These are phyloP conservation scores for Atherinomorus stipes DNA, from an alignment of 2,113 vertebrate species.

Conservation along the genomic window DNA sequence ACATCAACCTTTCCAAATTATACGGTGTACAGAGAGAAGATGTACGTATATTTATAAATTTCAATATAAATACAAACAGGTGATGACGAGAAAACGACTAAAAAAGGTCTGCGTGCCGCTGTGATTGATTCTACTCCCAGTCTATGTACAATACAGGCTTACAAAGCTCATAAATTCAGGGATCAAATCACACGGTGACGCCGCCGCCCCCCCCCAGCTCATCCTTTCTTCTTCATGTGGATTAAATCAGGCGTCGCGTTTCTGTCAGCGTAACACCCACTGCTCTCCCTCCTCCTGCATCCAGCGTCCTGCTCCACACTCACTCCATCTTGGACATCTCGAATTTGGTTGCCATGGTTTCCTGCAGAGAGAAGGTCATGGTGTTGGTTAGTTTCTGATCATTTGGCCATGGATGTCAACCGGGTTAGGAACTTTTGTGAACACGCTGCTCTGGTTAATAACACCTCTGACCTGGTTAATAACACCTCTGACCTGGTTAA, in stretches of 20 bases:
- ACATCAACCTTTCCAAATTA: background rate
- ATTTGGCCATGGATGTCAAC: background rate
- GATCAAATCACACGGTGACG: conserved; percentile 28
- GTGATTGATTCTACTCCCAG: conserved; percentile 31
- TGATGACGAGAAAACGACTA: conserved; percentile 42
- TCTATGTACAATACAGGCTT: conserved; percentile 67
- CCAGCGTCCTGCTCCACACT: conserved; percentile 2
- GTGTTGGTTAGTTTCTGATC: background rate
- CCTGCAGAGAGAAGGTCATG: conserved; percentile 66
- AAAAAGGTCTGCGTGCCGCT: conserved; percentile 29
- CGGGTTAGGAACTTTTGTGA: too few species aligned
- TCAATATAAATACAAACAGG: conserved; percentile 66
- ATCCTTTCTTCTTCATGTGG: background rate
- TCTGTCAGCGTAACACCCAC: background rate
- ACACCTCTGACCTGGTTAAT: too few species aligned
- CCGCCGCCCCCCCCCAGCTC: background rate
- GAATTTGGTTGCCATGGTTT: conserved; percentile 83
- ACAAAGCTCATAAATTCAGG: conserved; percentile 67
- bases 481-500: too few species aligned
- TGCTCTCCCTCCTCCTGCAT: background rate
- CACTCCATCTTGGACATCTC: conserved; percentile 90
- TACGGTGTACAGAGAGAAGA: too few species aligned
- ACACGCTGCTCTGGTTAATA: too few species aligned
- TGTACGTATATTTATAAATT: background rate
- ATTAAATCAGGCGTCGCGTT: too few species aligned